Percentiles rank a stretch among this genome's conserved stretches.
phyloP scores from a whole-genome alignment of 2,888 invertebrate genomes.

The Operophtera brumata region DNA sequence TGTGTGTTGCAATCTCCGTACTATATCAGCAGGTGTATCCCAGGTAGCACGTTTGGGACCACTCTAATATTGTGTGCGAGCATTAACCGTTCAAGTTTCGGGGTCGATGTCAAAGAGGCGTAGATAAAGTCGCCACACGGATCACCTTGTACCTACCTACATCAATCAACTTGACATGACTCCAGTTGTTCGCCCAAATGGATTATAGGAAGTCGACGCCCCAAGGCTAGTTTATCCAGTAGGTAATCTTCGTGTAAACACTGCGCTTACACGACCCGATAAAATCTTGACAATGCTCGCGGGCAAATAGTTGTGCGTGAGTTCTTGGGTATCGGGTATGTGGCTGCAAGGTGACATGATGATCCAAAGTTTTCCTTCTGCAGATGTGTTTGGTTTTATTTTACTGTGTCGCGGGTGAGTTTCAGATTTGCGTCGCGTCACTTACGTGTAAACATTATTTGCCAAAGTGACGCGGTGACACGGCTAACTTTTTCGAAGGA shows the following conservation, averaged over 20 bases:
- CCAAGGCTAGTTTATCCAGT: constrained; percentile 36
- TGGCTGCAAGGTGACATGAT: constrained; percentile 8
- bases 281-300: constrained; percentile 24
- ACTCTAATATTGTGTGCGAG: constrained; percentile 46
- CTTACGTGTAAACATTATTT: constrained; percentile 72
- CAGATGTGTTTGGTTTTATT: constrained; percentile 22
- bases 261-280: constrained; percentile 21
- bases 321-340: constrained; percentile 7
- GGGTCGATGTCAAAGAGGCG: constrained; percentile 57
- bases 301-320: constrained; percentile 25
- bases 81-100: constrained; percentile 56
- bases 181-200: constrained; percentile 77
- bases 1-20: neutral
- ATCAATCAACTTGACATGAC: constrained; percentile 78
- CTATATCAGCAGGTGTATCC: neutral
- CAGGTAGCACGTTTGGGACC: constrained; percentile 12
- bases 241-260: constrained; percentile 25
- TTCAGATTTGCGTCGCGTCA: constrained; percentile 69
- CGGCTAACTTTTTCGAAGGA: constrained; percentile 56
- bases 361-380: constrained; percentile 23
- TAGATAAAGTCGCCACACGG: constrained; percentile 68
- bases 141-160: constrained; percentile 62
- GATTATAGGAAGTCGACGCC: constrained; percentile 74
- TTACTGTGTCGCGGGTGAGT: constrained; percentile 52
- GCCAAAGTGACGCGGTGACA: constrained; percentile 69